Percentiles rank a stretch among this genome's conserved stretches.
Evolutionary conservation across 2,797 vertebrate genomes (phyloP).

Genomic region (Pangasius macronema): DNA sequence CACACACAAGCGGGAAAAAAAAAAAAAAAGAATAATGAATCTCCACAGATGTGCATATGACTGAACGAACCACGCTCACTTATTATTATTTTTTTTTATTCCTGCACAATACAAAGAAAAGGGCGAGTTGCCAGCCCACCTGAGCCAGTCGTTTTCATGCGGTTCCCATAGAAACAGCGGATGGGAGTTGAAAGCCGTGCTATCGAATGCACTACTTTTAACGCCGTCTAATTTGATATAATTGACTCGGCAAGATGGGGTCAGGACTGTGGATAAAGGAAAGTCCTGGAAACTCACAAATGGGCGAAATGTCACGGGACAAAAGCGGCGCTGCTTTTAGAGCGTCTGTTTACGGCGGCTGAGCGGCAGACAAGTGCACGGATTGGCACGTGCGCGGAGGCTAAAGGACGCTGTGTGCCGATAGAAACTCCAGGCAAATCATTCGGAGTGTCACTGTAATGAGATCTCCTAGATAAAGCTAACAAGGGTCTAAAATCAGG

Average conservation of each 20-base stretch:
- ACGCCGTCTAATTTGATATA: slow-evolving; percentile 56
- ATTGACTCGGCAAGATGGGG: slow-evolving; percentile 58
- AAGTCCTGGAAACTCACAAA: slow-evolving; percentile 24
- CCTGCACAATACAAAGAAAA: slow-evolving; percentile 38
- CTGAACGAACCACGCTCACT: slow-evolving; percentile 31
- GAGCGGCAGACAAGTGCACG: background rate
- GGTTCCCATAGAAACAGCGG: slow-evolving; percentile 60
- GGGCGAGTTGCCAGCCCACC: slow-evolving; percentile 42
- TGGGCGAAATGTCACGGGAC: slow-evolving; percentile 36
- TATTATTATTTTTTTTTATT: slow-evolving; percentile 8
- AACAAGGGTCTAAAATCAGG: background rate
- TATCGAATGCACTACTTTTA: slow-evolving; percentile 53
- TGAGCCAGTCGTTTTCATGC: slow-evolving; percentile 48
- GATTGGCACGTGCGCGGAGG: background rate
- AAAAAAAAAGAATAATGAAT: background rate
- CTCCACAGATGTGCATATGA: slow-evolving; percentile 30
- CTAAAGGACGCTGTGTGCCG: too few relatives aligned
- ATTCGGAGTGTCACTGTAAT: background rate
- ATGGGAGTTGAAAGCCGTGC: slow-evolving; percentile 34
- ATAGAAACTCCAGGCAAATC: background rate
- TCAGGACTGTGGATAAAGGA: slow-evolving; percentile 45
- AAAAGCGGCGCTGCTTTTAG: slow-evolving; percentile 18
- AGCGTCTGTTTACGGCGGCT: slow-evolving; percentile 18
- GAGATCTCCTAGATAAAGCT: background rate
- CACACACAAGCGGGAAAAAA: background rate